Evolutionary conservation across 2,113 vertebrate genomes (phyloP).

Genomic region (Pandion haliaetus): DNA sequence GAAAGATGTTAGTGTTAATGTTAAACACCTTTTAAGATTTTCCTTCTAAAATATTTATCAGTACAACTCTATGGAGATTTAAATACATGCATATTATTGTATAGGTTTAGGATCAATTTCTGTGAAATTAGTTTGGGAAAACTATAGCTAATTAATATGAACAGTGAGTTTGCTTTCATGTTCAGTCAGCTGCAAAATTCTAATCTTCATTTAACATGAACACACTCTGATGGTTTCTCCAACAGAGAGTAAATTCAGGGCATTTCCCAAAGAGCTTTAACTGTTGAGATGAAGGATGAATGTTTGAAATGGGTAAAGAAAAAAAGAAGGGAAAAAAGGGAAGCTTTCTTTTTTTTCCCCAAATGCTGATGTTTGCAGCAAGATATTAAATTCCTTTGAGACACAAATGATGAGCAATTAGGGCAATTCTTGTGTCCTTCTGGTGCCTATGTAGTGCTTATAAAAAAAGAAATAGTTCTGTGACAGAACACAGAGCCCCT

Average conservation of each 20-base stretch:
- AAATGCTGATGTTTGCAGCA: neutral
- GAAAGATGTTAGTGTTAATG: neutral
- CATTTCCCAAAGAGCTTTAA: neutral
- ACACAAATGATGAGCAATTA: neutral
- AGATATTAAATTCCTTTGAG: neutral
- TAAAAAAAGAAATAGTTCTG: neutral
- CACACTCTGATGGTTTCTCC: neutral
- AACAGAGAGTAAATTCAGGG: neutral
- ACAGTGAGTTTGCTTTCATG: neutral
- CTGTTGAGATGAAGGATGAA: neutral
- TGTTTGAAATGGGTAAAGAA: neutral
- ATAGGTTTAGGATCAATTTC: neutral
- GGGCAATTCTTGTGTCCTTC: neutral
- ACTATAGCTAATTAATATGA: constrained; percentile 4
- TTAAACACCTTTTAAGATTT: neutral
- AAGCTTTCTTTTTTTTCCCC: neutral
- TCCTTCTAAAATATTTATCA: neutral
- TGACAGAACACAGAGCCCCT: neutral
- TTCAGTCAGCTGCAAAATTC: constrained; percentile 19
- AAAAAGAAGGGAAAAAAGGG: neutral
- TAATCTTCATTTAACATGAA: neutral
- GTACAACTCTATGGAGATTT: neutral
- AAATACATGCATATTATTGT: neutral
- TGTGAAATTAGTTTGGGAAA: constrained; percentile 9
- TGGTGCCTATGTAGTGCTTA: neutral